A percentile compares a stretch with the other conserved stretches of the same genome.
Conservation (phyloP, 2,113 vertebrate genomes). For the Crotophaga sulcirostris region DNA sequence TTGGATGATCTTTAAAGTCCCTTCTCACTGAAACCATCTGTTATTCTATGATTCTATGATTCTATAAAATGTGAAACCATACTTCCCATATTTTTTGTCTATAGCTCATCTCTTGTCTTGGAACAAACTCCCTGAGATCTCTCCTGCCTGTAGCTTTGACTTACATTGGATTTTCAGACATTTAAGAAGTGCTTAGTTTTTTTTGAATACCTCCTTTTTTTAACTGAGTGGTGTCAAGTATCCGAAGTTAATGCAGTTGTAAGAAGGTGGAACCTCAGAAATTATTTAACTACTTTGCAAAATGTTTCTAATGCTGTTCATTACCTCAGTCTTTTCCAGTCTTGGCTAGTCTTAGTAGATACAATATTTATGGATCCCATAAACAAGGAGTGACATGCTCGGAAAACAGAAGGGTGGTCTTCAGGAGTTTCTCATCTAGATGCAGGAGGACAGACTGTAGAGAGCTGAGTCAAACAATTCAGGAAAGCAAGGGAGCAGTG, state of each 20-base stretch:
- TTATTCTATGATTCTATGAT: too few species aligned
- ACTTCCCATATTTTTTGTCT: neutral
- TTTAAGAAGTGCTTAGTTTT: neutral
- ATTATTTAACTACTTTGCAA: neutral
- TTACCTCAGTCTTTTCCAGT: neutral
- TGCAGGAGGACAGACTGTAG: neutral
- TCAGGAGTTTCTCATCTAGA: neutral
- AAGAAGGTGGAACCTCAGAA: neutral
- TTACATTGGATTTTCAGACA: neutral
- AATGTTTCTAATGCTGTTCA: neutral
- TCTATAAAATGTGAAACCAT: neutral
- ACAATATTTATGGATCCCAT: neutral
- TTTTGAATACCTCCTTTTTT: neutral
- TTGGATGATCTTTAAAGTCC: too few species aligned
- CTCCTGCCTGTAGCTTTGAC: neutral
- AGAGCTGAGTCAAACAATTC: neutral
- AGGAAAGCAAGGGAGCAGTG: neutral
- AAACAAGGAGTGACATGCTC: neutral
- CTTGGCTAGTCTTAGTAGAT: neutral
- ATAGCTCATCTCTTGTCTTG: neutral
- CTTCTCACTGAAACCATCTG: too few species aligned
- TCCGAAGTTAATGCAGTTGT: neutral
- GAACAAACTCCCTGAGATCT: neutral
- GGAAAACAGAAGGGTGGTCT: neutral
- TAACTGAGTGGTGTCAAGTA: neutral